Percentiles rank a stretch among this genome's conserved stretches.
Conservation (phyloP, 2,797 vertebrate genomes). For the Varecia variegata region DNA sequence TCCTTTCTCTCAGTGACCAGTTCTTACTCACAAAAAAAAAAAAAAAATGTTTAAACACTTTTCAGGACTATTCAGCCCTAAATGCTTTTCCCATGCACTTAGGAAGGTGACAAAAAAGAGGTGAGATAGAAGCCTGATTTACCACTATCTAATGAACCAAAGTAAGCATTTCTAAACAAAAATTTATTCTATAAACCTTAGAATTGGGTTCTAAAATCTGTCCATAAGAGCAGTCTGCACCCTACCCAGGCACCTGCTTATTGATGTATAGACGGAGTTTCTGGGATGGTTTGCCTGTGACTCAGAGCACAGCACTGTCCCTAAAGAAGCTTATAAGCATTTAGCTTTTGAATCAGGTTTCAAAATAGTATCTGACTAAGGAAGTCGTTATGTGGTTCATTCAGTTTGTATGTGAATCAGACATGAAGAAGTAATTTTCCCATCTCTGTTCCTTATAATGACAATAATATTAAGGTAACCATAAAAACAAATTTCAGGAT, state of each 20-base stretch:
- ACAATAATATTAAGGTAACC: neutral
- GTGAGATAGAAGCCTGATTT: too few relatives aligned
- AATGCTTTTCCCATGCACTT: neutral
- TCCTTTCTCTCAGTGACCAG: neutral
- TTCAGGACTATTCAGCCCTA: neutral
- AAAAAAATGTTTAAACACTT: neutral
- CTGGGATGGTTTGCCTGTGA: conserved; percentile 10
- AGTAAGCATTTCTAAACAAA: neutral
- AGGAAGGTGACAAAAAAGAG: neutral
- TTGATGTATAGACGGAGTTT: neutral
- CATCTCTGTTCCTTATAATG: neutral
- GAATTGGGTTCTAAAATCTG: neutral
- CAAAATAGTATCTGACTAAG: conserved; percentile 54
- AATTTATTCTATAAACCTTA: neutral
- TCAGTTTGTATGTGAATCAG: conserved; percentile 13
- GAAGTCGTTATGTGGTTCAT: neutral
- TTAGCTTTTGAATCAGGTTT: conserved; percentile 37
- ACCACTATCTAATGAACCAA: neutral
- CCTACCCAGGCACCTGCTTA: neutral
- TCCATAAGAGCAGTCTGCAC: neutral
- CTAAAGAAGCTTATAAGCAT: conserved; percentile 8
- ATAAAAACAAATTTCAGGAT: neutral
- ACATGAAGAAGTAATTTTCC: neutral
- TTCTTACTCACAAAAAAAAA: neutral
- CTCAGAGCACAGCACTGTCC: neutral